Conservation (phyloP, 2,797 vertebrate genomes). For the Gastrophryne carolinensis region DNA sequence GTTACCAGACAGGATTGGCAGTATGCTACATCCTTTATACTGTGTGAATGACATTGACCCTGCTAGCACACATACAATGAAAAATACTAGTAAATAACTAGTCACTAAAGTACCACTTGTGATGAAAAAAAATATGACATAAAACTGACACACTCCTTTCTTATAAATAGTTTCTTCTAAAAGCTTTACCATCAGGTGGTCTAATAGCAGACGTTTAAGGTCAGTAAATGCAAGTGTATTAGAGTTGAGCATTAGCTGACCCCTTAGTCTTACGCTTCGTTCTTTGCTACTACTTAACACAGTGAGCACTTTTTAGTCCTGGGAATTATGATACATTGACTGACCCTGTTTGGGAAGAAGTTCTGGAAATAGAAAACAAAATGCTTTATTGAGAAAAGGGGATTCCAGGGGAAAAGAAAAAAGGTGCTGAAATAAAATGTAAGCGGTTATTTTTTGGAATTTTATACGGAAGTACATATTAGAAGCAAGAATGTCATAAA, state of each 20-base stretch:
- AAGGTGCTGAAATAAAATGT: too few species aligned
- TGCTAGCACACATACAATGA: conserved; percentile 1
- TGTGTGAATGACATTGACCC: background rate
- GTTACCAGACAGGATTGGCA: background rate
- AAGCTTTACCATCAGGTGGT: conserved; percentile 16
- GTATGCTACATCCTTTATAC: background rate
- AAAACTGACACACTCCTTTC: background rate
- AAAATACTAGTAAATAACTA: conserved; percentile 8
- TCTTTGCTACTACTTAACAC: conserved; percentile 4
- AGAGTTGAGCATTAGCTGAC: background rate
- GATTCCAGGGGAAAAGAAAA: too few species aligned
- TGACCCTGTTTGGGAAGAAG: background rate
- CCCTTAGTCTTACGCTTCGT: background rate
- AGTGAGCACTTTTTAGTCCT: background rate
- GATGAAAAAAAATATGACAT: background rate
- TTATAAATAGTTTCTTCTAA: background rate
- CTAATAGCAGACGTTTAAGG: conserved; percentile 1
- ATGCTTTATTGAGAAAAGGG: too few species aligned
- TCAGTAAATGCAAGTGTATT: conserved; percentile 7
- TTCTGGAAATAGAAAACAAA: conserved; percentile 13
- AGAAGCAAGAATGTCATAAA: too few species aligned
- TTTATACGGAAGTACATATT: too few species aligned
- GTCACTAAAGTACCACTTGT: background rate
- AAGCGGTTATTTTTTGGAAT: too few species aligned
- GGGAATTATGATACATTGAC: background rate